Evolutionary conservation across 2,888 invertebrate genomes (phyloP).

Genomic region (Cheiracanthium punctorium): DNA sequence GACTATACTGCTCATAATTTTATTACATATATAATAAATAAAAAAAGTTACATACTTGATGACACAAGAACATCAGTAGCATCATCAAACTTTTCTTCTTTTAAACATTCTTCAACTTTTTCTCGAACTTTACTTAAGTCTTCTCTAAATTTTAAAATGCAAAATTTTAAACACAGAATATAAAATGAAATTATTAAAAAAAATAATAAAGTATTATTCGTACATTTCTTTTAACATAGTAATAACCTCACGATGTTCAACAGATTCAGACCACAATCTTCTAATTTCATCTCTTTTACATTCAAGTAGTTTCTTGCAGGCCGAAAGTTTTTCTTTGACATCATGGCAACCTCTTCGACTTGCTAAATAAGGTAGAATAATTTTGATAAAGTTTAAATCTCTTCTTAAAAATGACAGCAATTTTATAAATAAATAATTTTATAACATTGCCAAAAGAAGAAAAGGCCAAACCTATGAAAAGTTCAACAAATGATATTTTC

Average conservation of each 20-base stretch:
- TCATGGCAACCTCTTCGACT: constrained; percentile 85
- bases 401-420: no score
- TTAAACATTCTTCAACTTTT: constrained; percentile 81
- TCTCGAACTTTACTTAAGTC: constrained; percentile 84
- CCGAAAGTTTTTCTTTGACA: constrained; percentile 87
- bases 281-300: constrained; percentile 94
- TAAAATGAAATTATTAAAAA: neutral
- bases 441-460: no score
- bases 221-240: constrained; percentile 93
- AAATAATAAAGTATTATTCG: constrained; percentile 74
- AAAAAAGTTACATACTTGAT: constrained; percentile 74
- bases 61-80: constrained; percentile 81
- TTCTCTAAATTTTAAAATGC: constrained; percentile 1
- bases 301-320: constrained; percentile 89
- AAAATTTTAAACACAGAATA: constrained; percentile 51
- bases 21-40: no score
- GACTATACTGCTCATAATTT: no score
- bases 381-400: no score
- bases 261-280: constrained; percentile 94
- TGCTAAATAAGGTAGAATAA: no score
- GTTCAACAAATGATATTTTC: no score
- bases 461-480: no score
- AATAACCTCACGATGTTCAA: constrained; percentile 95
- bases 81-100: constrained; percentile 77
- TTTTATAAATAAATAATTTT: no score